Base-by-base conservation (phyloP, 2,888 invertebrate species). In the Tenthredo livida region DNA sequence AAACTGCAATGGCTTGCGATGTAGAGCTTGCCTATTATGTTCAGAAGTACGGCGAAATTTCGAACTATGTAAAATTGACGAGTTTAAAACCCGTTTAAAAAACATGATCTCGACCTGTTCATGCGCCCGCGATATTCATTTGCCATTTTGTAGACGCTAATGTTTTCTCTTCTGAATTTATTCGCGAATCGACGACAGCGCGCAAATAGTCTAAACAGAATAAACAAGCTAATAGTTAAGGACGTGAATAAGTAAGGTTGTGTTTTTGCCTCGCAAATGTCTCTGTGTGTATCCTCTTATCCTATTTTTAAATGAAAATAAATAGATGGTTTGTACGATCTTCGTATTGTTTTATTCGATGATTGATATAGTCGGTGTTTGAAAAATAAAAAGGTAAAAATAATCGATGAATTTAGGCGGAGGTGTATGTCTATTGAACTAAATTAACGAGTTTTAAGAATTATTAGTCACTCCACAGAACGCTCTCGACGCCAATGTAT, bases 231-330 rank as follows among this genome's bases (percentile, higher is more conserved):
- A 61, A 61, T 25, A 10, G 61, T 61, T 61, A 21, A 25, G 67
- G 17, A 33, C 29, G 33, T 67, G 67, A 67, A 67, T 17, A 67
- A 33, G 67, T 67, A 67, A 33, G 67, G 67, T 67, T 67, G 33
- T 67, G 67, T 67, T 29, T 72, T 73, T 73, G 72, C 72, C 72
- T 73, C 21, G 72, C 72, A 43, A 73, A 73, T 70, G 9, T 70
- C 37, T 25, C 61, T 25, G 61, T 61, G 61, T 61, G 54, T 54
- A 54, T 54, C 7, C 54, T 54, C n/a, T n/a, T 54, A 54, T n/a
- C 7, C 61, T 61, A 61, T 61, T 61, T 61, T 61, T 61, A 61
- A 61, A 25, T 61, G 21, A 61, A 61, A 61, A 61, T 61, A 61
- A 61, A 25, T 25, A 25, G 25, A 4, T 21, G 25, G 12, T 61